Conservation (phyloP, 2,888 invertebrate species). For the Eledona agricola region DNA sequence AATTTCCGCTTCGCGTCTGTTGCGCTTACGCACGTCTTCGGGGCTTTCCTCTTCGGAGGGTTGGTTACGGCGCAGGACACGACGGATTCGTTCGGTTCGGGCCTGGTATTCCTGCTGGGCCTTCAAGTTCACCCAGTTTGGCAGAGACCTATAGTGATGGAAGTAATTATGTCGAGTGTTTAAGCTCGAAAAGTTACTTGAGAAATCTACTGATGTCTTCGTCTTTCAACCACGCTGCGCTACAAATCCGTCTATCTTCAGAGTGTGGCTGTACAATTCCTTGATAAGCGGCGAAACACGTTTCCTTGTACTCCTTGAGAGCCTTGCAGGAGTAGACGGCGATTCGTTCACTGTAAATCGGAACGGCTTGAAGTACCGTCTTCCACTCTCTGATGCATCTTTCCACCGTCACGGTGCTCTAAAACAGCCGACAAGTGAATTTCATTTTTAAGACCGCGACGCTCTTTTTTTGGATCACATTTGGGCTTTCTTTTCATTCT, state of each 20-base stretch:
- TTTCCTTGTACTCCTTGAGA: slow-evolving; percentile 77
- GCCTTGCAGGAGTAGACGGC: slow-evolving; percentile 76
- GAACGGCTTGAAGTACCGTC: slow-evolving; percentile 74
- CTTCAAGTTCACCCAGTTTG: slow-evolving; percentile 79
- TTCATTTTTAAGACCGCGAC: background rate
- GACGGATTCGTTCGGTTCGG: slow-evolving; percentile 55
- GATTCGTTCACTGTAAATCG: slow-evolving; percentile 78
- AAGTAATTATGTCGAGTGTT: background rate
- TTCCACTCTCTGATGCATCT: slow-evolving; percentile 73
- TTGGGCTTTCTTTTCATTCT: no score
- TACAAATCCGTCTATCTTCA: slow-evolving; percentile 81
- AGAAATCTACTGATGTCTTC: slow-evolving; percentile 94
- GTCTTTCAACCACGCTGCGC: slow-evolving; percentile 91
- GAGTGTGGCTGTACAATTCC: slow-evolving; percentile 81
- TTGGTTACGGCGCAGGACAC: slow-evolving; percentile 62
- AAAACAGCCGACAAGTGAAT: slow-evolving; percentile 48
- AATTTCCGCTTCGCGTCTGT: slow-evolving; percentile 91
- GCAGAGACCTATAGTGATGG: slow-evolving; percentile 71
- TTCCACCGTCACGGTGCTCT: slow-evolving; percentile 79
- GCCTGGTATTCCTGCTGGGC: slow-evolving; percentile 62
- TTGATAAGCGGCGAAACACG: slow-evolving; percentile 77
- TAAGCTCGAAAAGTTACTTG: slow-evolving; percentile 65
- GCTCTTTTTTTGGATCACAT: no score
- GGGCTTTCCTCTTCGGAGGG: slow-evolving; percentile 79
- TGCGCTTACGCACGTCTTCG: slow-evolving; percentile 79